phyloP scores from a whole-genome alignment of 2,797 vertebrate genomes.

The Xiphorhynchus erythropygius region DNA sequence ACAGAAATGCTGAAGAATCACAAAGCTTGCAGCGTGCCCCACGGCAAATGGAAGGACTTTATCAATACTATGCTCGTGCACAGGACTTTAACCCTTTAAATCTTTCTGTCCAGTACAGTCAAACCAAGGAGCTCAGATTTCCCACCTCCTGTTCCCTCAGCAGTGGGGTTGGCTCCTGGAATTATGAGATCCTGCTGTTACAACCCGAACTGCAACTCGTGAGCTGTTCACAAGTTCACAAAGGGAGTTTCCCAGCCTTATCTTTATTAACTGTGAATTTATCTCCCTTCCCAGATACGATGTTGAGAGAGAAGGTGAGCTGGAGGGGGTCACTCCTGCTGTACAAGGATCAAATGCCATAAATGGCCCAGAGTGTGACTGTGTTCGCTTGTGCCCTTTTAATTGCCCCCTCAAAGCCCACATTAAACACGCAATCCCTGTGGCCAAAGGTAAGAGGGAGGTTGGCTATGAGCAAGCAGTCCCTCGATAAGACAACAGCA shows the following conservation, averaged over 20 bases:
- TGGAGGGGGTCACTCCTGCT: conserved; percentile 59
- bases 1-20: conserved; percentile 57
- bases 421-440: conserved; percentile 63
- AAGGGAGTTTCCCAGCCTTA: conserved; percentile 68
- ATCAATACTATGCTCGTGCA: not conserved
- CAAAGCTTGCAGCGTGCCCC: not conserved
- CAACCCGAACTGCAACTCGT: not conserved
- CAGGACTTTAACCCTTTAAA: not conserved
- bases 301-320: conserved; percentile 59
- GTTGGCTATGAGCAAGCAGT: conserved; percentile 65
- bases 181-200: not conserved
- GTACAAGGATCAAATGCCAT: conserved; percentile 72
- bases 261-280: conserved; percentile 86
- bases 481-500: conserved; percentile 67
- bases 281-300: conserved; percentile 73
- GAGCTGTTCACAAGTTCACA: not conserved
- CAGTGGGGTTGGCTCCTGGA: not conserved
- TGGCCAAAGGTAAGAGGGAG: conserved; percentile 78
- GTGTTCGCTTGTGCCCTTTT: conserved; percentile 50
- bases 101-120: not conserved
- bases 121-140: not conserved
- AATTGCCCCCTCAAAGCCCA: conserved; percentile 58
- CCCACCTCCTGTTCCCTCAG: not conserved
- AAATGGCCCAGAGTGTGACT: conserved; percentile 63
- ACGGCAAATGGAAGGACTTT: not conserved